Evolutionary conservation across 2,797 vertebrate species (phyloP), one percentile per base, ranked within the genome.

Genomic region (Yasuhikotakia modesta): DNA sequence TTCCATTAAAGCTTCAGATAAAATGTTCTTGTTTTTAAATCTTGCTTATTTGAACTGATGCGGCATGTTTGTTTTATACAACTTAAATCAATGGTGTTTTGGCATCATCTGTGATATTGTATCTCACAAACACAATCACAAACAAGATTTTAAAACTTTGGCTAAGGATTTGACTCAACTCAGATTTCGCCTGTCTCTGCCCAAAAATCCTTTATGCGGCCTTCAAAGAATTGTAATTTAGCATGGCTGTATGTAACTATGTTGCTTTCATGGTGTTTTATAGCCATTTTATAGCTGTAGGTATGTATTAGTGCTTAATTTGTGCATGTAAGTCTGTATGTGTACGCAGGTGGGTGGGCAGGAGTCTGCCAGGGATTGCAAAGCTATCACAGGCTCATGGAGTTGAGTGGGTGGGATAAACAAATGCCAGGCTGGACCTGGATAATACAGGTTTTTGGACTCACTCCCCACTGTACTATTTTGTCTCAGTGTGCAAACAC

Each of bases 341-440:
- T 72, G 66, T 70, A 71, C 63, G 58, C 27, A 70, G 35, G 75
- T 50, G 67, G 22, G 69, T 73, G 66, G 68, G 67, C 58, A 55
- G 21, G 4, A 39, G 48, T 83, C 57, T 79, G 45, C 58, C 70
- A 58, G 67, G 60, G 74, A 84, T 39, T 76, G 77, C 77, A 80
- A 70, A 84, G 82, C 70, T 70, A 81, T 83, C 82, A 87, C 80
- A 83, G 81, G 78, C 80, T 84, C 81, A 63, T 70, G 50, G 48
- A 45, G 78, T 83, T 81, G 78, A 76, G 71, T 77, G 79, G 76
- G 70, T 70, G 64, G 35, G 77, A 84, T 79, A 67, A 85, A 79
- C 66, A 63, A 48, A 32, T 67, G 39, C 81, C 79, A 66, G 70
- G 55, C 50, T 55, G 61, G 60, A 70, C 46, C 46, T 53, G 76